Base-by-base conservation (phyloP, 1,140 invertebrate genomes). In the Trypoxylus dichotomus region DNA sequence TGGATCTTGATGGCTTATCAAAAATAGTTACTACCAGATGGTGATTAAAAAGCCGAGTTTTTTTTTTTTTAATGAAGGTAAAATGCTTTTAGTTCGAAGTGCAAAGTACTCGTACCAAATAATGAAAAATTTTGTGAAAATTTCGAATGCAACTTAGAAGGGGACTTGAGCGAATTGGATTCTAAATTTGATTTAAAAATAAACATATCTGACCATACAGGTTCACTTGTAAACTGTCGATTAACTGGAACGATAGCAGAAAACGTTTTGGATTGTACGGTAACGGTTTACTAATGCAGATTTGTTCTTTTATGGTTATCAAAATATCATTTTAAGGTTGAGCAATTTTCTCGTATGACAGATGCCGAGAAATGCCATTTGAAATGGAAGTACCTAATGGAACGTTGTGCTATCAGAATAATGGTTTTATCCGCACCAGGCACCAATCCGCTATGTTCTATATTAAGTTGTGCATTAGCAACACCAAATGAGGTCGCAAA, bases 371-470 rank as follows among this genome's bases (percentile, higher is more conserved):
- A 87, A 78, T 82, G 83, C 3, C 60, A 83, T 19, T 79, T 90
- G 0, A 90, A 90, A 81, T 90, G 89, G 89, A 85, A 86, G 27
- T 89, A 86, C 76, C 82, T 90, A 8, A 76, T 90, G 58, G 86
- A 89, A 75, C 84, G 88, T 68, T 89, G 88, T 77, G 86, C 86
- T 41, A 82, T 86, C 0, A 85, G 86, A 43, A 76, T 90, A 42
- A 80, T 89, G 1, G 82, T 90, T 1, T 83, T 83, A 8, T 60
- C 43, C 13, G 24, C 72, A 21, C 72, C 78, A n/a, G 47, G 75
- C 54, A 72, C 77, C 19, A 78, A 42, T 60, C 82, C 83, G 0
- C 76, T 80, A 25, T 77, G 83, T 76, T 80, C 81, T 1, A 76
- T 84, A 60, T 54, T 83, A 74, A 76, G 79, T 32, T 77, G 82